These are phyloP conservation scores for Tragelaphus scriptus DNA, from an alignment of 2,113 vertebrate species.

Conservation along the genomic window DNA sequence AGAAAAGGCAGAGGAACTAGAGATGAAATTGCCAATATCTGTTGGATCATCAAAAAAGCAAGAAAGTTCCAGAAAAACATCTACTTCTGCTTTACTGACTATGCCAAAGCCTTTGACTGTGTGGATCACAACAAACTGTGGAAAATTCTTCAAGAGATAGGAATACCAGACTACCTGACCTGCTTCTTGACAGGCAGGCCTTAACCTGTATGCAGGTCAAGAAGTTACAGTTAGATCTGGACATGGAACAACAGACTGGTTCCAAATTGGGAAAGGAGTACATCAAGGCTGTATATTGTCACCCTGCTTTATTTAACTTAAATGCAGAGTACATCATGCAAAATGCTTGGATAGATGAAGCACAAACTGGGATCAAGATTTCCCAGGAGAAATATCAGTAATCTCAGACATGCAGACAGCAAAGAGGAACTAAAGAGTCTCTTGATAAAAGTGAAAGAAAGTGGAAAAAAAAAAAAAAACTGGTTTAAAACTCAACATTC, in stretches of 20 bases:
- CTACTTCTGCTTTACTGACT: background rate
- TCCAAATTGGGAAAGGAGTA: background rate
- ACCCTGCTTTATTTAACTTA: background rate
- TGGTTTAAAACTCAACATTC: background rate
- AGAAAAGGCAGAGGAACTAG: background rate
- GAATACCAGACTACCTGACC: background rate
- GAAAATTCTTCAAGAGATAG: background rate
- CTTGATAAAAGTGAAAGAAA: background rate
- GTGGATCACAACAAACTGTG: background rate
- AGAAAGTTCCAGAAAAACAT: background rate
- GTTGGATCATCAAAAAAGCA: background rate
- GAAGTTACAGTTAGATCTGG: background rate
- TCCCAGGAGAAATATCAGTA: background rate
- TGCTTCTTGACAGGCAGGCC: background rate
- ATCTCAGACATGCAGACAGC: background rate
- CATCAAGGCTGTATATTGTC: background rate
- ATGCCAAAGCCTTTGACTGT: background rate
- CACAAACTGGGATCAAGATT: background rate
- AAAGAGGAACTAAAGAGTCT: background rate
- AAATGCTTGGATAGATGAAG: background rate
- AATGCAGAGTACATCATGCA: background rate
- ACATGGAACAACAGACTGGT: background rate
- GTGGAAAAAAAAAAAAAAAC: background rate
- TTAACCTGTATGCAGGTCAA: background rate
- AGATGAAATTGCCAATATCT: background rate